Evolutionary conservation across 2,888 invertebrate species (phyloP).

Genomic region (Willowsia nigromaculata): DNA sequence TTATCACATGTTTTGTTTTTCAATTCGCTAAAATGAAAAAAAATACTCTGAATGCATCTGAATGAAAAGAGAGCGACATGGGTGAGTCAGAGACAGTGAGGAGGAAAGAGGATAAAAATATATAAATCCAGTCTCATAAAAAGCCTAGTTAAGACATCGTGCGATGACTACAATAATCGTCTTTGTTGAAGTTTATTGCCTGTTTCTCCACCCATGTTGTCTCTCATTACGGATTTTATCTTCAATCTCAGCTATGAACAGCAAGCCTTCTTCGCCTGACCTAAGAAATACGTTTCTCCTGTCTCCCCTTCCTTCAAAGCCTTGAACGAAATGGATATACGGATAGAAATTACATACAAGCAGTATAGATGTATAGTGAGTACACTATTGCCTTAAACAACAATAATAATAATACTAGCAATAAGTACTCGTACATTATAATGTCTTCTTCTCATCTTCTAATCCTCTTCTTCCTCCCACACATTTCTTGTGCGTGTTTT

Average conservation of each 20-base stretch:
- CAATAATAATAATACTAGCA: neutral
- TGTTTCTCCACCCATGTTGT: constrained; percentile 72
- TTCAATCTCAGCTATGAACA: constrained; percentile 65
- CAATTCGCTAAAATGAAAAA: neutral
- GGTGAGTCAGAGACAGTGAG: no score
- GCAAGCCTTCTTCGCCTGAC: constrained; percentile 34
- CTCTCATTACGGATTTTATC: constrained; percentile 72
- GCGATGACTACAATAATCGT: constrained; percentile 70
- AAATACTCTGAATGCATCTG: neutral
- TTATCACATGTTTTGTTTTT: no score
- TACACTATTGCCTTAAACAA: neutral
- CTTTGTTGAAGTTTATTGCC: constrained; percentile 72
- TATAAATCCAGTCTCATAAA: constrained; percentile 60
- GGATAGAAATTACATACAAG: neutral
- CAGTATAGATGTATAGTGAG: neutral
- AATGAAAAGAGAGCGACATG: neutral
- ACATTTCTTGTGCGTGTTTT: neutral
- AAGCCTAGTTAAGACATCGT: constrained; percentile 70
- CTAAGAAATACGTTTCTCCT: constrained; percentile 46
- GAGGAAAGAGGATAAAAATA: constrained; percentile 27
- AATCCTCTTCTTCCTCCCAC: constrained; percentile 11
- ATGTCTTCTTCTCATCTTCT: neutral
- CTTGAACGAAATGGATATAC: constrained; percentile 21
- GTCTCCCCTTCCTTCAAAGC: neutral
- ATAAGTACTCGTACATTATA: neutral